Evolutionary conservation across 2,888 invertebrate genomes (phyloP).

Genomic region (Rhagonycha lutea): DNA sequence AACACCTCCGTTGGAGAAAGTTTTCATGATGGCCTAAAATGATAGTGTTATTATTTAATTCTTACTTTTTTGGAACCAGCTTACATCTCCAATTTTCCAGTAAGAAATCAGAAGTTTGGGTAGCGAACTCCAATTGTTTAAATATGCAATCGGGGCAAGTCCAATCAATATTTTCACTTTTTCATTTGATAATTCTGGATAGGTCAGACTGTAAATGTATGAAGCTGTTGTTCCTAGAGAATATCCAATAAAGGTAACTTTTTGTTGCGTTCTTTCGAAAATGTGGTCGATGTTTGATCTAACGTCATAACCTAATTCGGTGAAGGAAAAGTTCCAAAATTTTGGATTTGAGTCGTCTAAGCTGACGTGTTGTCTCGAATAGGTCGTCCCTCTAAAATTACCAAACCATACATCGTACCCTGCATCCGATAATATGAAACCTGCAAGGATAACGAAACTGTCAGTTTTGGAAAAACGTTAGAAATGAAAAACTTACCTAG

Average conservation of each 20-base stretch:
- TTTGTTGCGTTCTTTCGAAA: conserved; percentile 50
- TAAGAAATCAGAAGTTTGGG: neutral
- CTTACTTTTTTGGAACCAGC: neutral
- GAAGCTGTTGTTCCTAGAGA: conserved; percentile 64
- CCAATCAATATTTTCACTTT: conserved; percentile 59
- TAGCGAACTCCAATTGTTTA: neutral
- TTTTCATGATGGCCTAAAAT: neutral
- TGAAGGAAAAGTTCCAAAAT: conserved; percentile 55
- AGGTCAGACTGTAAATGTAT: conserved; percentile 60
- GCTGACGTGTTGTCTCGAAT: conserved; percentile 47
- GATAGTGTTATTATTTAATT: neutral
- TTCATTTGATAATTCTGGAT: conserved; percentile 60
- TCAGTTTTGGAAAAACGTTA: conserved; percentile 28
- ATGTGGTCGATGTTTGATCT: conserved; percentile 62
- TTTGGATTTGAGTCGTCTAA: conserved; percentile 43
- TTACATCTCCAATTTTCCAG: neutral
- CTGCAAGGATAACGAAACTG: conserved; percentile 31
- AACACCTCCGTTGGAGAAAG: neutral
- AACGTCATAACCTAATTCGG: conserved; percentile 64
- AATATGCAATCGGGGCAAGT: conserved; percentile 56
- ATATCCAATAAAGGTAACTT: conserved; percentile 60
- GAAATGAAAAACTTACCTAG: conserved; percentile 48
- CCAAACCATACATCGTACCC: conserved; percentile 62
- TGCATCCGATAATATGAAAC: conserved; percentile 57
- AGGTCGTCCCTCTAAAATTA: conserved; percentile 52